Conservation (phyloP, 2,888 invertebrate genomes). For the Synanthedon vespiformis region DNA sequence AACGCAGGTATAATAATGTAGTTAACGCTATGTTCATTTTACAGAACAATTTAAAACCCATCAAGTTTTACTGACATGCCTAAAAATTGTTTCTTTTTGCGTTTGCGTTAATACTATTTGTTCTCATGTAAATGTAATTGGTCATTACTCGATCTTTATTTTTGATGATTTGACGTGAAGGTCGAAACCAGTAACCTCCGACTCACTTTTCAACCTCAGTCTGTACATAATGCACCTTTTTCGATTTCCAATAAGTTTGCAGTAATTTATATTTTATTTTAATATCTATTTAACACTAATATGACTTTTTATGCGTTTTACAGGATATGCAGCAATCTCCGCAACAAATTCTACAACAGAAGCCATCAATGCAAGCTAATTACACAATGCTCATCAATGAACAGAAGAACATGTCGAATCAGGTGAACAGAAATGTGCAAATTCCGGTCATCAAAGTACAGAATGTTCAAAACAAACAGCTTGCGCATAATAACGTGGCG, state of each 20-base stretch:
- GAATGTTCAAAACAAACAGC: slow-evolving; percentile 25
- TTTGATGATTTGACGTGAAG: slow-evolving; percentile 18
- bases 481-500: slow-evolving; percentile 23
- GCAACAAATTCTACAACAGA: slow-evolving; percentile 14
- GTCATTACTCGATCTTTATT: background rate
- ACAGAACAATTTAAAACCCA: background rate
- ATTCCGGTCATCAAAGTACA: slow-evolving; percentile 46
- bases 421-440: slow-evolving; percentile 22
- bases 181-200: slow-evolving; percentile 34
- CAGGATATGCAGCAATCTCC: slow-evolving; percentile 32
- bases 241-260: slow-evolving; percentile 1
- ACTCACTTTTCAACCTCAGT: slow-evolving; percentile 5
- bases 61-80: background rate
- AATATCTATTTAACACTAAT: slow-evolving; percentile 2
- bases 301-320: slow-evolving; percentile 21
- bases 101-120: background rate
- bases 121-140: background rate
- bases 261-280: background rate
- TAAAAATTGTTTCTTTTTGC: background rate
- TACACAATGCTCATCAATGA: slow-evolving; percentile 31
- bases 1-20: too few species aligned
- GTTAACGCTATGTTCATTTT: too few species aligned
- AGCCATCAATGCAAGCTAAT: slow-evolving; percentile 20
- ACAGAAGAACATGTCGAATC: slow-evolving; percentile 13
- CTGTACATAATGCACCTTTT: slow-evolving; percentile 29